Conservation (phyloP, 2,113 vertebrate genomes). For the Ancistrus triradiatus region DNA sequence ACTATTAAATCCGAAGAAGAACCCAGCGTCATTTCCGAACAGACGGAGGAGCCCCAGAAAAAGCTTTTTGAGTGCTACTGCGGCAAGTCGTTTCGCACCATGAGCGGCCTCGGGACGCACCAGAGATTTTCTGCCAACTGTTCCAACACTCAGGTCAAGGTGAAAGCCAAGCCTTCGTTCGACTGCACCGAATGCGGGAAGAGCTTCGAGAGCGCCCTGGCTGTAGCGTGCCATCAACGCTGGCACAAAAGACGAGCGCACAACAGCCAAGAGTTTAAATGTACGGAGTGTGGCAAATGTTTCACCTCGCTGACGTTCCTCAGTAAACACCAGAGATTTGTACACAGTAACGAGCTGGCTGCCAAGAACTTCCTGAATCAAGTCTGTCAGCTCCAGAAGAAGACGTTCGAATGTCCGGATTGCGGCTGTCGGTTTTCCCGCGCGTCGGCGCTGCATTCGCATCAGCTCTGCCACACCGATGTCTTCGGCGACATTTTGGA, state of each 20-base stretch:
- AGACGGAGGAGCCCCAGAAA: conserved; percentile 29
- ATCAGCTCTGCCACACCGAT: conserved; percentile 67
- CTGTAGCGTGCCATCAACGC: conserved; percentile 64
- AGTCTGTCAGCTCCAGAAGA: conserved; percentile 72
- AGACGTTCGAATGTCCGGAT: conserved; percentile 68
- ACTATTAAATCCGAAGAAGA: conserved; percentile 29
- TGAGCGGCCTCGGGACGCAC: conserved; percentile 64
- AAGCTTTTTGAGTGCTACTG: conserved; percentile 61
- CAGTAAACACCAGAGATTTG: conserved; percentile 62
- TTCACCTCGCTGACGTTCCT: conserved; percentile 65
- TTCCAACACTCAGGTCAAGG: conserved; percentile 49
- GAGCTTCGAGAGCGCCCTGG: conserved; percentile 54
- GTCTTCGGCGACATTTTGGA: conserved; percentile 55
- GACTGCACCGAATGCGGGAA: conserved; percentile 66
- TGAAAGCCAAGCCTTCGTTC: conserved; percentile 59
- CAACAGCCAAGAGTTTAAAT: conserved; percentile 50
- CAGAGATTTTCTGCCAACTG: conserved; percentile 62
- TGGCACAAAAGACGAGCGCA: conserved; percentile 61
- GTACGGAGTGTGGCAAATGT: conserved; percentile 67
- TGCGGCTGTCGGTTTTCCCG: conserved; percentile 71
- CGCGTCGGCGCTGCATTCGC: conserved; percentile 69
- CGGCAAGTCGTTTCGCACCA: conserved; percentile 61
- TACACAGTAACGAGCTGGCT: conserved; percentile 60
- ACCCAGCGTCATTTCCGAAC: conserved; percentile 17
- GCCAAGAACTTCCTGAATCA: conserved; percentile 72